phyloP scores from a whole-genome alignment of 2,113 vertebrate species.

The Cygnus atratus region DNA sequence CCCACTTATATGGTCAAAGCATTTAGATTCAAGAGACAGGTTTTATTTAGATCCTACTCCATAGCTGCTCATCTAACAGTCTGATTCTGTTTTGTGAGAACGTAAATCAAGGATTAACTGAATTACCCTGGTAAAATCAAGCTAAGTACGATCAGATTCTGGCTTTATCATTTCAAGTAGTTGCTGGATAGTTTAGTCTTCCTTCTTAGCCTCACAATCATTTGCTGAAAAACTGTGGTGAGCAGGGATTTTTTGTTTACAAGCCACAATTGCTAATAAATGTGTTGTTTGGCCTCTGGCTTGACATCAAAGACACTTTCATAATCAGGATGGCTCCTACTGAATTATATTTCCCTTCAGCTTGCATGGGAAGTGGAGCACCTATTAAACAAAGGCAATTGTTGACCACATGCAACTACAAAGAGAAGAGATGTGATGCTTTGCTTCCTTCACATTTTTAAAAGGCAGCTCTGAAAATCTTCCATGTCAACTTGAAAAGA shows the following conservation, averaged over 20 bases:
- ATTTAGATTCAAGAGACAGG: background rate
- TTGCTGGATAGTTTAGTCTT: background rate
- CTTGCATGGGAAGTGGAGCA: background rate
- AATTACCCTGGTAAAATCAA: background rate
- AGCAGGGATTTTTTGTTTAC: constrained; percentile 12
- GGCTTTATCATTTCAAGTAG: background rate
- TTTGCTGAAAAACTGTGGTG: constrained; percentile 20
- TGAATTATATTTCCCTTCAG: background rate
- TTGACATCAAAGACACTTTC: constrained; percentile 14
- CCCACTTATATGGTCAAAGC: background rate
- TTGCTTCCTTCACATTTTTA: background rate
- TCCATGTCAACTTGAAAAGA: background rate
- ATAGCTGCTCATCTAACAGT: background rate
- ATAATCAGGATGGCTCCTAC: background rate
- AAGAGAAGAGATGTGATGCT: rapidly evolving
- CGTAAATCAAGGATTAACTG: background rate
- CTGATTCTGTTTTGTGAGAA: background rate
- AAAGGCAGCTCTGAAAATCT: background rate
- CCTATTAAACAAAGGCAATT: background rate
- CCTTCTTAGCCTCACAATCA: background rate
- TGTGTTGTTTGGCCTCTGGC: background rate
- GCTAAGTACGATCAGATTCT: background rate
- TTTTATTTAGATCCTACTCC: background rate
- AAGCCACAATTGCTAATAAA: constrained; percentile 35
- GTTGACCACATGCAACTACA: background rate